phyloP scores from a whole-genome alignment of 1,140 invertebrate genomes.

The Tribolium madens region DNA sequence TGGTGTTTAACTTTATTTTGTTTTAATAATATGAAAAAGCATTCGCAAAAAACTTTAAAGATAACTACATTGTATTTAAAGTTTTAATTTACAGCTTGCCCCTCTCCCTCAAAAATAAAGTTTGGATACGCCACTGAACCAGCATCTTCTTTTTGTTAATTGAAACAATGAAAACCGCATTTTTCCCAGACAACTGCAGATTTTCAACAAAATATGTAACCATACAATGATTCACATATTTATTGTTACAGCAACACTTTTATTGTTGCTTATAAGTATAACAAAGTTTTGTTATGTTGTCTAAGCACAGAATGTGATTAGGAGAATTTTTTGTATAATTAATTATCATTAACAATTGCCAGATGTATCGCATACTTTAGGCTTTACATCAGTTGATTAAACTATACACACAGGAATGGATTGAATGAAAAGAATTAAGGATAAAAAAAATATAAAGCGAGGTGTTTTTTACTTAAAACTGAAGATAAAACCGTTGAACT shows the following conservation, averaged over 20 bases:
- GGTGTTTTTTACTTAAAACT: not conserved
- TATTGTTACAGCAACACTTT: not conserved
- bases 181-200: not conserved
- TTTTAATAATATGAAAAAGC: too few relatives aligned
- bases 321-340: not conserved
- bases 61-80: too few relatives aligned
- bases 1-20: too few relatives aligned
- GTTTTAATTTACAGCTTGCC: too few relatives aligned
- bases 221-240: not conserved
- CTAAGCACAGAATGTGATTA: not conserved
- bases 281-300: not conserved
- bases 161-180: too few relatives aligned
- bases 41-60: too few relatives aligned
- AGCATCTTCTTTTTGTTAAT: too few relatives aligned
- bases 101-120: too few relatives aligned
- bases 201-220: not conserved
- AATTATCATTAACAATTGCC: not conserved
- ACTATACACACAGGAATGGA: not conserved
- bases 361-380: not conserved
- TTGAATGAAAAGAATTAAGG: not conserved
- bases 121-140: too few relatives aligned
- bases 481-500: not conserved
- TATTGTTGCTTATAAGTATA: not conserved
- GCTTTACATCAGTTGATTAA: not conserved
- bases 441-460: not conserved